Evolutionary conservation across 2,113 vertebrate species (phyloP), one percentile per base, ranked within the genome.

Genomic region (Cyanoramphus novaezelandiae): DNA sequence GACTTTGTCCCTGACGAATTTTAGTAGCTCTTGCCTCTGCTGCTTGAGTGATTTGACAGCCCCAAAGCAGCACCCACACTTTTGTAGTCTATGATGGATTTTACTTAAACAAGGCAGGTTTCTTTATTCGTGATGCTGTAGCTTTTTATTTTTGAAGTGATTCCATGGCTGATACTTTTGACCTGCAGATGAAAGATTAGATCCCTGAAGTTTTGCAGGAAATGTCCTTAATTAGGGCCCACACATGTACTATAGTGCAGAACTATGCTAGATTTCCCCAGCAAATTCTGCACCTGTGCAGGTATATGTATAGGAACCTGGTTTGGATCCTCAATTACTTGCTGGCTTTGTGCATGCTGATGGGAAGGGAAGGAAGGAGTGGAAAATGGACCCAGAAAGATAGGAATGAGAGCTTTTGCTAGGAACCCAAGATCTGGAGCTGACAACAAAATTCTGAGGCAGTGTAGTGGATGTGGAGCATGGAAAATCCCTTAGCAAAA

Each of bases 241-340:
- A 25, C 8, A 15, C 16, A 21, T 6, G 17, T 52, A 41, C 28
- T 59, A 3, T 6, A 4, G 21, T 41, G 43, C 47, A 74, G 43
- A 69, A 46, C 28, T 63, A 14, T 20, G 6, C 17, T 70, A 28
- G 59, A 92, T 14, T 52, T 83, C 20, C 31, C 24, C 6, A 4
- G 68, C n/a, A 62, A 63, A 6, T 19, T 81, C 63, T 84, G 13
- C 0, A 0, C 33, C 59, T 76, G 1, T 47, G 33, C 14, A 43
- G 16, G 10, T 78, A 17, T 52, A 27, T 15, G 5, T 43, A 7
- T 21, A 62, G 23, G 46, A 27, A 37, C 18, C 25, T 9, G 3
- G 21, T 88, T 35, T 62, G 16, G 14, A n/a, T 80, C 27, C 13
- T 83, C 44, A 53, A 0, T 28, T 80, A 18, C 17, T 17, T 80